Evolutionary conservation across 2,797 vertebrate genomes (phyloP), one percentile per base, ranked within the genome.

Genomic region (Sparus aurata): DNA sequence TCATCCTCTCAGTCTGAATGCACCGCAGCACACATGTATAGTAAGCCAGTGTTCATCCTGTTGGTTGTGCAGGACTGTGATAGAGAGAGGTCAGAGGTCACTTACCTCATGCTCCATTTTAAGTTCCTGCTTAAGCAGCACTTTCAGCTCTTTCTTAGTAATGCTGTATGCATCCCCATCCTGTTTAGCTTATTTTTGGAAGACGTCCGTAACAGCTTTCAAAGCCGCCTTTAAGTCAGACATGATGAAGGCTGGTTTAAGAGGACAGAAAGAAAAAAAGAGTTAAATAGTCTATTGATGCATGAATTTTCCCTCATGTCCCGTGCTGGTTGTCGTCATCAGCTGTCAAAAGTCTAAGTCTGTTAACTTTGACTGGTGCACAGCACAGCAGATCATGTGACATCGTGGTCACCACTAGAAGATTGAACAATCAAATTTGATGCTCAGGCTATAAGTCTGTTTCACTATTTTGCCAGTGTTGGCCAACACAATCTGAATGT

Each of bases 141-240:
- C 94, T 80, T 95, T 97, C 43, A 97, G 90, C 89, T 97, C 96
- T 0, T 0, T 4, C 34, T 95, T 97, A 80, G 16, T 96, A 49
- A 97, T 94, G 15, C 92, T 95, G 81, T 30, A 3, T 1, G 87
- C 90, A 87, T 96, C 94, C 0, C 96, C 93, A 2, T 92, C 94
- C 71, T 80, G 89, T 7, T 73, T 78, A 0, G 96, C 93, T 22
- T 97, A 95, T 79, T 92, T 95, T 76, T 93, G 18, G 90, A 97
- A 97, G 55, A 85, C 12, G 1, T 11, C 30, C 30, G 34, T 34
- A 34, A 34, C 30, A 34, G 30, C 34, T 34, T 34, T 34, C 30
- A 34, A 34, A 34, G 30, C 30, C 30, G 30, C 30, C 6, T 34
- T 94, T 87, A 83, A 95, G 0, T 93, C 86, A 49, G 17, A 53